phyloP scores from a whole-genome alignment of 2,888 invertebrate species.

The Marronus borbonicus region DNA sequence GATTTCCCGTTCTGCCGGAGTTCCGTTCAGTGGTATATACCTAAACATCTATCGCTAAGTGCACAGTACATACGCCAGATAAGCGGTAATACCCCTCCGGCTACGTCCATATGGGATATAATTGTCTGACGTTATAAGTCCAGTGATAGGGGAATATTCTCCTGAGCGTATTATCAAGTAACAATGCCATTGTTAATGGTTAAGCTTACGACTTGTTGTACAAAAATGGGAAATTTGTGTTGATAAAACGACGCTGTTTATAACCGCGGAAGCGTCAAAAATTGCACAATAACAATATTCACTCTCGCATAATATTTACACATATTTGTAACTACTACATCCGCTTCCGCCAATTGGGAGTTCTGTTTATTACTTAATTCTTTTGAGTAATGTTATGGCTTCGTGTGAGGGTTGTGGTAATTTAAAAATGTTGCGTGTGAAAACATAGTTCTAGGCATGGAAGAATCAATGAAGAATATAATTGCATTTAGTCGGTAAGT shows the following conservation, averaged over 20 bases:
- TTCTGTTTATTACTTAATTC: background rate
- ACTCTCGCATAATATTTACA: background rate
- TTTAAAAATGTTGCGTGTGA: too few species aligned
- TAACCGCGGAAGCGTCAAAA: background rate
- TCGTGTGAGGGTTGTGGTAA: too few species aligned
- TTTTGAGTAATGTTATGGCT: too few species aligned
- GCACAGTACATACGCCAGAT: slow-evolving; percentile 29
- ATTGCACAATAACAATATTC: background rate
- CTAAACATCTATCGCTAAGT: slow-evolving; percentile 29
- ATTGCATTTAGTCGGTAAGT: too few species aligned
- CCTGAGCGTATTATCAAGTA: background rate
- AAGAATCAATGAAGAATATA: too few species aligned
- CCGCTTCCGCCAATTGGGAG: background rate
- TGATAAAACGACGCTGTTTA: background rate
- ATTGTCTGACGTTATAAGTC: slow-evolving; percentile 32
- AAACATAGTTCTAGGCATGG: too few species aligned
- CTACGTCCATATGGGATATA: slow-evolving; percentile 33
- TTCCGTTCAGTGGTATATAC: slow-evolving; percentile 27
- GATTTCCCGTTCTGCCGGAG: slow-evolving; percentile 47
- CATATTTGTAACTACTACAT: background rate
- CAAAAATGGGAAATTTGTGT: background rate
- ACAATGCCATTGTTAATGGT: slow-evolving; percentile 4
- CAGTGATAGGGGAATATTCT: background rate
- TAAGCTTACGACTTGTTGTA: background rate
- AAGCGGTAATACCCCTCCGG: slow-evolving; percentile 31